A percentile compares a stretch with the other conserved stretches of the same genome.
Evolutionary conservation across 2,113 vertebrate species (phyloP).

Genomic region (Salvelinus sp.): DNA sequence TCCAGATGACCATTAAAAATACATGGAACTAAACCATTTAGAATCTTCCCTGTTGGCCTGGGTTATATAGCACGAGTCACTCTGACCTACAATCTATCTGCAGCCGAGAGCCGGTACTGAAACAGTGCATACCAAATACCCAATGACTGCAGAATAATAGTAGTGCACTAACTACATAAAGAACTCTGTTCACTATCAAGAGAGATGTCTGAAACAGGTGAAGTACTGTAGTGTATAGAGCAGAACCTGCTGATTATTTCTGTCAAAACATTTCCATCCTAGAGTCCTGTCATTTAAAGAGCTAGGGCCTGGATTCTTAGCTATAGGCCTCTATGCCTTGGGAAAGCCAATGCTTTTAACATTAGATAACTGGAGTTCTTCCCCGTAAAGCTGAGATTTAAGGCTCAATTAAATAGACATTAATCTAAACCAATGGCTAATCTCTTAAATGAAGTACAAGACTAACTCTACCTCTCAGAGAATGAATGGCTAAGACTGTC

Average conservation of each 20-base stretch:
- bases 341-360: background rate
- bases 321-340: background rate
- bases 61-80: background rate
- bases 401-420: background rate
- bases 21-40: background rate
- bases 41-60: background rate
- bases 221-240: background rate
- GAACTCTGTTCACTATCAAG: background rate
- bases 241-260: background rate
- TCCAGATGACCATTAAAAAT: background rate
- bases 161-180: no score
- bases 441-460: conserved; percentile 11
- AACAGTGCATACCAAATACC: no score
- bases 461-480: background rate
- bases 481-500: background rate
- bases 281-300: no score
- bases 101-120: background rate
- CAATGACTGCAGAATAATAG: no score
- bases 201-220: background rate
- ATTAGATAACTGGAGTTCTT: conserved; percentile 18
- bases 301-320: no score
- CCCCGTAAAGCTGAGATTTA: conserved; percentile 21
- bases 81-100: background rate
- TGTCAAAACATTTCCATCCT: no score
- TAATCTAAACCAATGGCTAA: conserved; percentile 39